phyloP scores from a whole-genome alignment of 2,113 vertebrate genomes.

The Noturus placidus region DNA sequence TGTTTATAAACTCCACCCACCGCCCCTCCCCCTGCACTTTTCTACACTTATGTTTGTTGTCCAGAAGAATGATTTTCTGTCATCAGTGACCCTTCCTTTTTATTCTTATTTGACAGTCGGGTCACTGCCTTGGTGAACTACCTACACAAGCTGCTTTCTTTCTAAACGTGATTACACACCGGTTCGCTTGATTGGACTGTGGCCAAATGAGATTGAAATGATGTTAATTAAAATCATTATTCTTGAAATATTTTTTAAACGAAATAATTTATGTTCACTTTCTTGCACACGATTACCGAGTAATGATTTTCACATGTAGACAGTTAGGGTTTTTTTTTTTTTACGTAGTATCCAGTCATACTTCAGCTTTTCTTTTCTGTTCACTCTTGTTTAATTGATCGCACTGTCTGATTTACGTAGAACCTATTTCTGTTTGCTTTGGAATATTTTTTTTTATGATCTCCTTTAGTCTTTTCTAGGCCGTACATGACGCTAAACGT shows the following conservation, averaged over 20 bases:
- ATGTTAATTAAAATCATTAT: not conserved
- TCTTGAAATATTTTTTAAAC: slow-evolving; percentile 16
- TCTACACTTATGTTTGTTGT: not conserved
- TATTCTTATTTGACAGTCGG: not conserved
- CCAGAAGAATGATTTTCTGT: not conserved
- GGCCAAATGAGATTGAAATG: not conserved
- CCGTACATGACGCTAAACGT: not conserved
- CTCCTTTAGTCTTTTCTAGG: not conserved
- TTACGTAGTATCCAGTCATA: too few species aligned
- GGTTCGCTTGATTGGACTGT: not conserved
- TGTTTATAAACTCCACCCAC: not conserved
- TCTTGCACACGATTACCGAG: not conserved
- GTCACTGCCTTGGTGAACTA: not conserved
- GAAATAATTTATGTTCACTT: not conserved
- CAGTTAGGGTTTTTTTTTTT: not conserved
- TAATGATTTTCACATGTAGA: not conserved
- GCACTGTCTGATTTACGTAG: not conserved
- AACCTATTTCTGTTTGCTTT: not conserved
- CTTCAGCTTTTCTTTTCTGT: not conserved
- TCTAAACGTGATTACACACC: not conserved
- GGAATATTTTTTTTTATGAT: not conserved
- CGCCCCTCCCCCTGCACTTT: too few species aligned
- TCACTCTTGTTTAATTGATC: not conserved
- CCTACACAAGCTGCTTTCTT: not conserved
- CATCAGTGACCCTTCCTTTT: not conserved